phyloP scores from a whole-genome alignment of 2,888 invertebrate genomes.

The Petrolisthes cinctipes region DNA sequence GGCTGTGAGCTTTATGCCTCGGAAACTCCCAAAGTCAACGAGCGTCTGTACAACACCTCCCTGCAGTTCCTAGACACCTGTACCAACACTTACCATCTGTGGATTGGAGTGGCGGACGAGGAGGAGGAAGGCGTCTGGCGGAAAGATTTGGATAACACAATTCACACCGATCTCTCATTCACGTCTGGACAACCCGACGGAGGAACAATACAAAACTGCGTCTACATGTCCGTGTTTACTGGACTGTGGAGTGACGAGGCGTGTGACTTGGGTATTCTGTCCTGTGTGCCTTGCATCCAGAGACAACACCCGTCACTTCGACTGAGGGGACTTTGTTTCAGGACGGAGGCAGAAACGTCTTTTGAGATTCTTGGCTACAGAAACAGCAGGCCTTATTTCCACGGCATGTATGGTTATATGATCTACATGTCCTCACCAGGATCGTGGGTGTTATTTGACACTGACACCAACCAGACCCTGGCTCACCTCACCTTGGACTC shows the following conservation, averaged over 20 bases:
- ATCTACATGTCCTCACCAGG: slow-evolving; percentile 27
- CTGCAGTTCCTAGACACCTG: slow-evolving; percentile 37
- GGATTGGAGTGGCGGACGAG: slow-evolving; percentile 41
- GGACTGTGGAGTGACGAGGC: slow-evolving; percentile 40
- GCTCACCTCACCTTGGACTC: not conserved
- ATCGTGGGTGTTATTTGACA: slow-evolving; percentile 33
- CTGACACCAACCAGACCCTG: slow-evolving; percentile 33
- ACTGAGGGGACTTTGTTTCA: slow-evolving; percentile 41
- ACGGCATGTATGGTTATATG: slow-evolving; percentile 44
- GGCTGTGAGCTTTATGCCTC: slow-evolving; percentile 33
- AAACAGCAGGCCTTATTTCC: slow-evolving; percentile 31
- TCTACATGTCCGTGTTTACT: slow-evolving; percentile 35
- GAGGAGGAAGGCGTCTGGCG: slow-evolving; percentile 46
- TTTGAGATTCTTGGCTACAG: slow-evolving; percentile 41
- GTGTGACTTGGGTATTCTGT: slow-evolving; percentile 24
- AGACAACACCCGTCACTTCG: slow-evolving; percentile 15
- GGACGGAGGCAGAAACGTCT: slow-evolving; percentile 25
- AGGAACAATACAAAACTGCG: slow-evolving; percentile 34
- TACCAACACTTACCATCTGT: slow-evolving; percentile 34
- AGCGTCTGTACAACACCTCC: slow-evolving; percentile 28
- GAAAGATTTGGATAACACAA: slow-evolving; percentile 12
- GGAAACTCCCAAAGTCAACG: not conserved
- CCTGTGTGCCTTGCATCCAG: slow-evolving; percentile 35
- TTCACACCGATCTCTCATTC: slow-evolving; percentile 27
- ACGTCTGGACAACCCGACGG: slow-evolving; percentile 37